Evolutionary conservation across 2,888 invertebrate species (phyloP), one percentile per base, ranked within the genome.

Genomic region (Campaea margaritaria): DNA sequence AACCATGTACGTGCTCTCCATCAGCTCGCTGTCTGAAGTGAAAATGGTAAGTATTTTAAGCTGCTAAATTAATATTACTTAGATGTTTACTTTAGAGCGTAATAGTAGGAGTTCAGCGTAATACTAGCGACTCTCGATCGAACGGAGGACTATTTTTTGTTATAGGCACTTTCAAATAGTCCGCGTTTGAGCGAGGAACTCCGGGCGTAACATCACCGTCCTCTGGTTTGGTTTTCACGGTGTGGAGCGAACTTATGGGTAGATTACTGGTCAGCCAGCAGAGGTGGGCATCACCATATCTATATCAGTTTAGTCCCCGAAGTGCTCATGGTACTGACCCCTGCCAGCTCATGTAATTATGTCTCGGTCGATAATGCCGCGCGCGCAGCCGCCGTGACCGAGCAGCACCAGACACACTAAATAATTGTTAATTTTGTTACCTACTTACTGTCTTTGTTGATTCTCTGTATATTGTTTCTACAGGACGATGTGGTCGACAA

Each of bases 301-400:
- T n/a, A n/a, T n/a, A n/a, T n/a, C n/a, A n/a, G n/a, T n/a, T n/a
- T n/a, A n/a, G 97, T 98, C 93, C 98, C 98, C 93, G 98, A 98
- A 96, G 98, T 98, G 93, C 96, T 97, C 95, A 98, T 98, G 98
- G 98, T 98, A 96, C 80, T 85, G n/a, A n/a, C n/a, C n/a, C n/a
- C n/a, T n/a, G n/a, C n/a, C n/a, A n/a, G n/a, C n/a, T n/a, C n/a
- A n/a, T n/a, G n/a, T n/a, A n/a, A n/a, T n/a, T n/a, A n/a, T n/a
- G n/a, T n/a, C n/a, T n/a, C n/a, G n/a, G n/a, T n/a, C n/a, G n/a
- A n/a, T n/a, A n/a, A n/a, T n/a, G n/a, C n/a, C n/a, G n/a, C n/a
- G n/a, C n/a, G n/a, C n/a, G n/a, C n/a, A n/a, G n/a, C n/a, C n/a
- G n/a, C n/a, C n/a, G n/a, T n/a, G n/a, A n/a, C n/a, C n/a, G n/a